A percentile compares a stretch with the other conserved stretches of the same genome.
phyloP scores from a whole-genome alignment of 1,140 invertebrate genomes.

The Leptonema lineaticorne region DNA sequence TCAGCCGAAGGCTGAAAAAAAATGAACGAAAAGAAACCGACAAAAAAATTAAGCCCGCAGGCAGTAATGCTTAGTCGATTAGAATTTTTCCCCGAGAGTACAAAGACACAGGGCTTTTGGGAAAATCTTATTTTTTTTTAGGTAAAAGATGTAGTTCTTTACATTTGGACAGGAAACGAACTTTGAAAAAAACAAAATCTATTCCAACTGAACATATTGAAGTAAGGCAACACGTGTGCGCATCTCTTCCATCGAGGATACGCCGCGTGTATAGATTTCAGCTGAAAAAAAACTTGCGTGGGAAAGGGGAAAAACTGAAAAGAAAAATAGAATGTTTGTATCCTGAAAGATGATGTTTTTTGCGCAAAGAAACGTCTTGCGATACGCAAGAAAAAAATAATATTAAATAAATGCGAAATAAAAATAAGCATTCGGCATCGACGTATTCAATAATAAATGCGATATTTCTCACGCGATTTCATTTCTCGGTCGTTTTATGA shows the following conservation, averaged over 20 bases:
- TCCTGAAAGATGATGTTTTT: neutral
- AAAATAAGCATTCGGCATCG: no score
- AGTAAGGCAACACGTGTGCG: constrained; percentile 3
- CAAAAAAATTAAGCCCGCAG: constrained; percentile 21
- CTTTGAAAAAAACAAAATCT: constrained; percentile 9
- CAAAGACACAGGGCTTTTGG: constrained; percentile 6
- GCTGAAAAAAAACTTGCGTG: neutral
- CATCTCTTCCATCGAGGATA: neutral
- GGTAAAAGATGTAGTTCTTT: neutral
- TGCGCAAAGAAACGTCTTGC: no score
- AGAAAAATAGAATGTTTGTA: neutral
- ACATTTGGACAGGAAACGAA: constrained; percentile 5
- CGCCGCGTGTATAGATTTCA: neutral
- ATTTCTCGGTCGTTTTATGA: no score
- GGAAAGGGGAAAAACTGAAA: neutral
- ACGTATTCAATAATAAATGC: no score
- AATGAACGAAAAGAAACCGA: neutral
- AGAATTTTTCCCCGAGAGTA: constrained; percentile 20
- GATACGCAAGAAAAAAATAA: neutral
- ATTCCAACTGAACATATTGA: neutral
- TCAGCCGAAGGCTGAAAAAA: neutral
- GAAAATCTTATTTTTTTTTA: constrained; percentile 17
- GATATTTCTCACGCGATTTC: no score
- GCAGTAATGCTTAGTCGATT: constrained; percentile 26
- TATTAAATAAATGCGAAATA: no score